These are phyloP conservation scores for Eupelmus urozonus DNA, from an alignment of 2,888 invertebrate genomes.

Conservation along the genomic window DNA sequence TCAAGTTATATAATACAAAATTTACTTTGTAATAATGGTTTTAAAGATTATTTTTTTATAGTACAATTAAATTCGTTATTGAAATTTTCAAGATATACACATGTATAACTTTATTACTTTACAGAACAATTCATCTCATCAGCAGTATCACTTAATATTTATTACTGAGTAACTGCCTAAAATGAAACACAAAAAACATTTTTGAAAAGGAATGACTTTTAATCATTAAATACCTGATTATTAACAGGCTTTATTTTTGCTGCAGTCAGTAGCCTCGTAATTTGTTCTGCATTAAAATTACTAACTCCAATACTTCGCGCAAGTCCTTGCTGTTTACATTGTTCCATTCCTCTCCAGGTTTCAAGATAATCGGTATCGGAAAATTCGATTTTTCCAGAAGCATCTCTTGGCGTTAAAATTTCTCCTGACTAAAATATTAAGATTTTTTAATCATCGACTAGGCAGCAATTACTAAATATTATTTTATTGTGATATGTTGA, in stretches of 20 bases:
- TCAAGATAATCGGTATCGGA: constrained; percentile 85
- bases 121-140: no score
- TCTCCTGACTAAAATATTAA: constrained; percentile 39
- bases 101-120: no score
- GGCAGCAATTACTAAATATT: neutral
- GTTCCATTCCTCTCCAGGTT: constrained; percentile 87
- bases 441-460: neutral
- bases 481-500: no score
- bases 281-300: constrained; percentile 87
- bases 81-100: no score
- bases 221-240: constrained; percentile 83
- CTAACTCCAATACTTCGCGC: constrained; percentile 87
- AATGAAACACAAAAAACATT: no score
- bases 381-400: constrained; percentile 80
- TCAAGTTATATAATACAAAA: no score
- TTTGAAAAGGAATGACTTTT: no score
- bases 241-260: constrained; percentile 81
- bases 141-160: no score
- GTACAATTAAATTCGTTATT: no score
- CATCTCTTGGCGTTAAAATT: constrained; percentile 71
- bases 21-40: no score
- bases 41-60: no score
- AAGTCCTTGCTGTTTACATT: constrained; percentile 82
- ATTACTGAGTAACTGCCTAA: no score
- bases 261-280: constrained; percentile 81